Evolutionary conservation across 2,113 vertebrate genomes (phyloP).

Genomic region (Marmota flaviventris): DNA sequence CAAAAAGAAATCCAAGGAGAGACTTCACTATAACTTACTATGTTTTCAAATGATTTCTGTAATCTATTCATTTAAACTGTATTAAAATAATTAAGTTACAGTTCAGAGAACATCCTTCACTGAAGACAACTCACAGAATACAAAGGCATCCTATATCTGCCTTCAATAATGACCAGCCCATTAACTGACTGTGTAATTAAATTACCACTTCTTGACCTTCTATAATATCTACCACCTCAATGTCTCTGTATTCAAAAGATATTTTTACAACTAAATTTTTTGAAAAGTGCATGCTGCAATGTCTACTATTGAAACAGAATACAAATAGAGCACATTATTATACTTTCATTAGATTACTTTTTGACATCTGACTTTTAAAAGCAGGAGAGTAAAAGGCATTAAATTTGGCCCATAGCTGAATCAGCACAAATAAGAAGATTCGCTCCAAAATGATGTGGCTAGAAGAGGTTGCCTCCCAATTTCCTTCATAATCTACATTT

Average conservation of each 20-base stretch:
- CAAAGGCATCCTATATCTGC: neutral
- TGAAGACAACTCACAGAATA: neutral
- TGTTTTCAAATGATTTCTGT: constrained; percentile 42
- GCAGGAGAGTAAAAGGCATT: neutral
- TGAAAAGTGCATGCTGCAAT: neutral
- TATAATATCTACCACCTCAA: neutral
- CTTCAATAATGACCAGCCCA: neutral
- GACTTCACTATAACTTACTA: neutral
- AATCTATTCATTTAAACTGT: neutral
- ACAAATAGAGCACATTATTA: neutral
- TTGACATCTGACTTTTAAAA: neutral
- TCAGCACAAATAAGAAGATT: neutral
- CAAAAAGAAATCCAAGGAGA: neutral
- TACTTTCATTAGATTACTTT: neutral
- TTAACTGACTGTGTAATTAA: constrained; percentile 49
- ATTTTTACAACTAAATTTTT: neutral
- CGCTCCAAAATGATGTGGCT: neutral
- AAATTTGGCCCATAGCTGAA: neutral
- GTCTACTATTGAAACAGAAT: neutral
- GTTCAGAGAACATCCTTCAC: neutral
- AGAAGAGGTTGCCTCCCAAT: neutral
- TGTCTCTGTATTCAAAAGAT: neutral
- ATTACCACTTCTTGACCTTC: neutral
- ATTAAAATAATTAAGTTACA: constrained; percentile 34
- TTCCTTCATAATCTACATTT: neutral